These are phyloP conservation scores for Carollia perspicillata DNA, from an alignment of 2,113 vertebrate genomes.

Conservation along the genomic window DNA sequence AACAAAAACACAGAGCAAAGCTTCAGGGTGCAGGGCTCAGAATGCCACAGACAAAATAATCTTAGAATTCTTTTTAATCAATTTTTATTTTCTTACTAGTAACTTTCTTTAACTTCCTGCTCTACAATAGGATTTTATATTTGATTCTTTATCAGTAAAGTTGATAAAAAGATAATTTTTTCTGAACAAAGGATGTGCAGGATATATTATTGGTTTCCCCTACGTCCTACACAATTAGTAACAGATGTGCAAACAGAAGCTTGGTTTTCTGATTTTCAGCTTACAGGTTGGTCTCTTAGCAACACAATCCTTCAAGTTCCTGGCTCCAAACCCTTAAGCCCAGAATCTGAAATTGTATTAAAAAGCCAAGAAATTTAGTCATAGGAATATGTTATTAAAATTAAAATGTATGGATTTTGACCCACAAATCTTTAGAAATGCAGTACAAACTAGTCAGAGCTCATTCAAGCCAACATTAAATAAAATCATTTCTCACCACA, in stretches of 20 bases:
- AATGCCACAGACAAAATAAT: neutral
- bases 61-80: neutral
- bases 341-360: neutral
- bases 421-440: neutral
- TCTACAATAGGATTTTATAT: neutral
- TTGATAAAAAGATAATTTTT: constrained; percentile 13
- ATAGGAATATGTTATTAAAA: neutral
- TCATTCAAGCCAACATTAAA: neutral
- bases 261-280: constrained; percentile 16
- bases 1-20: neutral
- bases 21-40: neutral
- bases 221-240: neutral
- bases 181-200: neutral
- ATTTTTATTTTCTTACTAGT: neutral
- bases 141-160: neutral
- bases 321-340: neutral
- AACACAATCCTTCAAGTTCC: neutral
- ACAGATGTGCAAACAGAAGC: constrained; percentile 27
- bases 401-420: neutral
- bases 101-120: neutral
- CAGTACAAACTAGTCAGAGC: neutral
- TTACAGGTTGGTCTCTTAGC: constrained; percentile 32
- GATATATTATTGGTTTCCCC: neutral
- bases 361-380: neutral
- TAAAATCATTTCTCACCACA: neutral